A percentile compares a stretch with the other conserved stretches of the same genome.
Evolutionary conservation across 2,888 invertebrate species (phyloP).

Genomic region (Marasmarcha lunaedactyla): DNA sequence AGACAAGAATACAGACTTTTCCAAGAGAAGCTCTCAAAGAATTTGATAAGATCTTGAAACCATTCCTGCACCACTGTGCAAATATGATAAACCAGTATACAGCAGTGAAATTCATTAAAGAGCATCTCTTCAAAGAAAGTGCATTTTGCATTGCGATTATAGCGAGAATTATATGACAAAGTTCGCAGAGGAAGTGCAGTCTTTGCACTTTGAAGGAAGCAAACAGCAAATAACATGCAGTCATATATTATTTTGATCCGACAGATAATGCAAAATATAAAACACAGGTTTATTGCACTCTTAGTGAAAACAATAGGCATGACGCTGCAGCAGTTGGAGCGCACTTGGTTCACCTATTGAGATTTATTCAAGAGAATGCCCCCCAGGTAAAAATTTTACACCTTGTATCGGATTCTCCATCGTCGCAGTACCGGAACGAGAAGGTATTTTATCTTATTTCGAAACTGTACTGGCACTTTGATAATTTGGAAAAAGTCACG

Average conservation of each 20-base stretch:
- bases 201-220: constrained; percentile 5
- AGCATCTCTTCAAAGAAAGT: background rate
- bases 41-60: background rate
- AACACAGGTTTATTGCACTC: constrained; percentile 7
- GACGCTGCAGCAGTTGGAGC: constrained; percentile 8
- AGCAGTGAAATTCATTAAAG: constrained; percentile 1
- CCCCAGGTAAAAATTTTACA: constrained; percentile 5
- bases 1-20: background rate
- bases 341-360: constrained; percentile 7
- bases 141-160: constrained; percentile 5
- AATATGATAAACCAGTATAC: constrained; percentile 2
- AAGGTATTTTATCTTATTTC: constrained; percentile 3
- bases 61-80: constrained; percentile 3
- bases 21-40: constrained; percentile 1
- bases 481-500: constrained; percentile 2
- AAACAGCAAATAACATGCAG: constrained; percentile 1
- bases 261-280: background rate
- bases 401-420: constrained; percentile 8
- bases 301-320: constrained; percentile 6
- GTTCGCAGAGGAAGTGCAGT: constrained; percentile 3
- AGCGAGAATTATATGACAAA: constrained; percentile 5
- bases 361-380: background rate
- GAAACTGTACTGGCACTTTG: constrained; percentile 10
- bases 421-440: constrained; percentile 8
- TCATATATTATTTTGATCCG: constrained; percentile 1